These are phyloP conservation scores for Lymantria monacha DNA, from an alignment of 2,888 invertebrate genomes.

Conservation along the genomic window DNA sequence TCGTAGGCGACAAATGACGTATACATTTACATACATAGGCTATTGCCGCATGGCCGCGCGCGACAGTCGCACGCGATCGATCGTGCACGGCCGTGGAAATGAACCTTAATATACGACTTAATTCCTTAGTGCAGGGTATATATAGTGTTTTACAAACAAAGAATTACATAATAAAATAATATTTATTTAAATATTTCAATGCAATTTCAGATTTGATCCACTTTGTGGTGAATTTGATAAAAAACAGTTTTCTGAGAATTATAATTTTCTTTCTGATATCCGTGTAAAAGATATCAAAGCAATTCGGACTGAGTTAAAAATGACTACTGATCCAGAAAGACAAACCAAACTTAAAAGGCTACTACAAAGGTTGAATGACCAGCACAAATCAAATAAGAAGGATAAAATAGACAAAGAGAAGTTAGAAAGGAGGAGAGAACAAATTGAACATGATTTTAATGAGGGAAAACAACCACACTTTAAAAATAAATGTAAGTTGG, in stretches of 20 bases:
- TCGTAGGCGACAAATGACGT: no score
- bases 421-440: constrained; percentile 81
- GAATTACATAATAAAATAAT: no score
- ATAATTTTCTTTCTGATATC: constrained; percentile 88
- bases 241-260: constrained; percentile 88
- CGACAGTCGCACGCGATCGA: no score
- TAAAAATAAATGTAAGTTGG: constrained; percentile 69
- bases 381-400: constrained; percentile 85
- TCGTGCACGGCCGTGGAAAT: no score
- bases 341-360: constrained; percentile 86
- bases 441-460: constrained; percentile 74
- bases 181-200: background rate
- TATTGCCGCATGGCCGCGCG: no score
- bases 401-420: constrained; percentile 77
- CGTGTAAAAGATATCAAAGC: constrained; percentile 86
- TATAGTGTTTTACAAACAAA: no score
- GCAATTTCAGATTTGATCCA: constrained; percentile 87
- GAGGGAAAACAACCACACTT: constrained; percentile 88
- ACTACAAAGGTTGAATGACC: constrained; percentile 89
- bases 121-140: no score
- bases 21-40: no score
- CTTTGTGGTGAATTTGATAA: constrained; percentile 91
- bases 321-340: constrained; percentile 83
- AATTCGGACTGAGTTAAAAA: constrained; percentile 83
- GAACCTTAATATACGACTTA: no score